Evolutionary conservation across 2,888 invertebrate species (phyloP).

Genomic region (Eristalinus aeneus): DNA sequence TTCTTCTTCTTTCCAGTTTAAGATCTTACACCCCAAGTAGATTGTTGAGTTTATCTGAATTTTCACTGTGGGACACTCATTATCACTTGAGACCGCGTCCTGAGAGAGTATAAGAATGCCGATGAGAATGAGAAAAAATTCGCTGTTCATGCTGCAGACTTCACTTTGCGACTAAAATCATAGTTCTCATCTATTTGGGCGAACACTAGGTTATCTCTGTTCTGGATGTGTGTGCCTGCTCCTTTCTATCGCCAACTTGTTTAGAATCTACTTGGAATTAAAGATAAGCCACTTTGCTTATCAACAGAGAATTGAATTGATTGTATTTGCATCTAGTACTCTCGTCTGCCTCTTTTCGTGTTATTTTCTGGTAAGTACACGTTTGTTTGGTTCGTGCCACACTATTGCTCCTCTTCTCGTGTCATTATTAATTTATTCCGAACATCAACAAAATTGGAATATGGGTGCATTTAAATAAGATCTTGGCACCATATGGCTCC

Average conservation of each 20-base stretch:
- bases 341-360: not conserved
- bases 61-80: not conserved
- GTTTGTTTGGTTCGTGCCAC: not conserved
- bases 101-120: not conserved
- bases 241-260: not conserved
- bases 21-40: constrained; percentile 41
- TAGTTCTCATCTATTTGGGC: not conserved
- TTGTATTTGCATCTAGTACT: not conserved
- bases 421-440: constrained; percentile 57
- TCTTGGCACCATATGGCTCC: constrained; percentile 62
- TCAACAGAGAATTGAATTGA: not conserved
- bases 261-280: not conserved
- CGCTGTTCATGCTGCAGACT: not conserved
- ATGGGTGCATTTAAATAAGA: constrained; percentile 69
- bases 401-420: constrained; percentile 24
- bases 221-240: not conserved
- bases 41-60: constrained; percentile 7
- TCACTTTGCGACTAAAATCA: not conserved
- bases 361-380: not conserved
- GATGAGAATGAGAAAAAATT: not conserved
- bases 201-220: not conserved
- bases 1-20: constrained; percentile 50
- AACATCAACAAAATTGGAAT: constrained; percentile 39
- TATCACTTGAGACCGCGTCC: not conserved
- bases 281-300: not conserved